A percentile compares a stretch with the other conserved stretches of the same genome.
Conservation (phyloP, 2,888 invertebrate genomes). For the Subacronicta megacephala region DNA sequence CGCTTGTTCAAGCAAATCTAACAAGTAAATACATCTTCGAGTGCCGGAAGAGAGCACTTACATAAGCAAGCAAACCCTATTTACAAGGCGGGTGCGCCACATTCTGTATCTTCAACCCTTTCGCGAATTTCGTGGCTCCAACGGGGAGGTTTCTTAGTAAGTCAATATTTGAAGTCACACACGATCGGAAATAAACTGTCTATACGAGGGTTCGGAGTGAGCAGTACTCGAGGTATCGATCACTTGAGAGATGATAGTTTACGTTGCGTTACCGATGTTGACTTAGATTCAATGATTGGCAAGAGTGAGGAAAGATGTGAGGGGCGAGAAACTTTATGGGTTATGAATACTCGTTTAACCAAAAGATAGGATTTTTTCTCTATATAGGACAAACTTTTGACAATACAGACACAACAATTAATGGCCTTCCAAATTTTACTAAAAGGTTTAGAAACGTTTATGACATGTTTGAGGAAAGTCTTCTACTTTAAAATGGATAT, state of each 20-base stretch:
- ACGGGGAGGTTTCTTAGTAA: constrained; percentile 57
- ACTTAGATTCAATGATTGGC: constrained; percentile 32
- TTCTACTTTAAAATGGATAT: no score
- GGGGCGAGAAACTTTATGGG: not conserved
- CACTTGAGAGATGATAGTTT: constrained; percentile 47
- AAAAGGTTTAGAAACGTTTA: no score
- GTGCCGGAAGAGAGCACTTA: constrained; percentile 52
- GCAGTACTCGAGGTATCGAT: constrained; percentile 56
- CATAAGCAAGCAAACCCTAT: constrained; percentile 37
- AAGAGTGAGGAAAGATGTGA: constrained; percentile 13
- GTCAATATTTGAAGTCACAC: constrained; percentile 71
- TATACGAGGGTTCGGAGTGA: constrained; percentile 26
- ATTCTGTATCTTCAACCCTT: constrained; percentile 13
- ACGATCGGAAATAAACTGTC: constrained; percentile 65
- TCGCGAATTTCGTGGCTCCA: constrained; percentile 45
- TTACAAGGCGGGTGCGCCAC: constrained; percentile 22
- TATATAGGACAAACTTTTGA: no score
- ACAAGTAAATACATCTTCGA: constrained; percentile 31
- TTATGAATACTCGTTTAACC: not conserved
- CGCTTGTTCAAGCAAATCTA: constrained; percentile 18
- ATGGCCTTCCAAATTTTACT: no score
- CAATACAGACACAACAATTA: no score
- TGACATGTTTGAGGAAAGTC: no score
- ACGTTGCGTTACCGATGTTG: constrained; percentile 20
- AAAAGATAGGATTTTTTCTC: no score